Conservation (phyloP, 2,888 invertebrate species). For the Erebia epiphron region DNA sequence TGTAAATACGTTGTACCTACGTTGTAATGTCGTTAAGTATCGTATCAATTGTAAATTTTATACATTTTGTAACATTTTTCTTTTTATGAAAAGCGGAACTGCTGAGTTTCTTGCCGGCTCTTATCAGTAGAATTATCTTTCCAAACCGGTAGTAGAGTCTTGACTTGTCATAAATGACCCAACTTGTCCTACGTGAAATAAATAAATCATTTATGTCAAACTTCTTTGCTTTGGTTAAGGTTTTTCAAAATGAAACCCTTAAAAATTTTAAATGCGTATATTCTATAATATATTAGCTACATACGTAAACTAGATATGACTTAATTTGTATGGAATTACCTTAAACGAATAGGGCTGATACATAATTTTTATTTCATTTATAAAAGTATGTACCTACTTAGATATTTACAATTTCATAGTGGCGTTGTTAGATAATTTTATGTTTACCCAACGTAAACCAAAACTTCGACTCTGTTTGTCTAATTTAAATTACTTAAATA, state of each 20-base stretch:
- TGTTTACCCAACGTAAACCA: background rate
- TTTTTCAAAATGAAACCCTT: slow-evolving; percentile 9
- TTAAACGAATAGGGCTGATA: background rate
- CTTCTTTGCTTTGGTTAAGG: background rate
- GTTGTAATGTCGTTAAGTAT: too few relatives aligned
- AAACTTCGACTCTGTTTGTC: background rate
- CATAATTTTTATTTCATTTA: background rate
- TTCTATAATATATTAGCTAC: slow-evolving; percentile 7
- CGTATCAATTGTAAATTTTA: too few relatives aligned
- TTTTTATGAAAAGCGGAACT: too few relatives aligned
- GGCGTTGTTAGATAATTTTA: background rate
- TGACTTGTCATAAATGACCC: too few relatives aligned
- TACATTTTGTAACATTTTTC: too few relatives aligned
- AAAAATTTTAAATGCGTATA: slow-evolving; percentile 7
- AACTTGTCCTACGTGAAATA: too few relatives aligned
- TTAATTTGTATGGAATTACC: slow-evolving; percentile 2
- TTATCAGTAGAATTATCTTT: too few relatives aligned
- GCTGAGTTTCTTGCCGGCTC: too few relatives aligned
- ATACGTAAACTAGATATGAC: background rate
- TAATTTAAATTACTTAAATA: background rate
- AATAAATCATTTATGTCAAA: too few relatives aligned
- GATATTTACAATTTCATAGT: slow-evolving; percentile 4
- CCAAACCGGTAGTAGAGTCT: too few relatives aligned
- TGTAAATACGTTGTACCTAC: too few relatives aligned
- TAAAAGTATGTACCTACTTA: background rate